Conservation (phyloP, 2,888 invertebrate species). For the Drosophila cognata region DNA sequence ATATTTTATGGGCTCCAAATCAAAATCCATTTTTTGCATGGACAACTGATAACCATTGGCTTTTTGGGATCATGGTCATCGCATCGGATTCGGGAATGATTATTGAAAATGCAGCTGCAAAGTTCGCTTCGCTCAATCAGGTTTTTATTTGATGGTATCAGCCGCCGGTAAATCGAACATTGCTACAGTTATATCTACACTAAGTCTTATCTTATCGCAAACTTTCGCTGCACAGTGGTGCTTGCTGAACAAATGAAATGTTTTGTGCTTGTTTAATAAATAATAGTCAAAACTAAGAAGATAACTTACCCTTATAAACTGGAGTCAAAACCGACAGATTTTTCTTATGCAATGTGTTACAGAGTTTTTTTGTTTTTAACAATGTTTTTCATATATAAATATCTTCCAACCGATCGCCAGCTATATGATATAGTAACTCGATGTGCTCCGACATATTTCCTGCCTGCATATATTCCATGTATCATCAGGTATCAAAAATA, state of each 20-base stretch:
- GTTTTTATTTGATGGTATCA: constrained; percentile 35
- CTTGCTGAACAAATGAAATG: constrained; percentile 1
- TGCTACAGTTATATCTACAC: constrained; percentile 44
- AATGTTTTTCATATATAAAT: neutral
- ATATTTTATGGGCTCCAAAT: neutral
- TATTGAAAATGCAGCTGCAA: constrained; percentile 48
- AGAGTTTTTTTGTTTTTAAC: neutral
- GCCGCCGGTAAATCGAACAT: constrained; percentile 54
- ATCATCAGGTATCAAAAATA: too few species aligned
- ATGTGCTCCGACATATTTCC: neutral
- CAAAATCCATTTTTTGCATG: neutral
- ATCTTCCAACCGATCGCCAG: neutral
- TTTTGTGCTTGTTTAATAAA: neutral
- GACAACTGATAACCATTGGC: constrained; percentile 15
- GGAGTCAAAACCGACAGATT: neutral
- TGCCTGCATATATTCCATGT: neutral
- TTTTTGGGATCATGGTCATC: neutral
- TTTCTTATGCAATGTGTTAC: neutral
- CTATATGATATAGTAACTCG: neutral
- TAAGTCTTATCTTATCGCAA: constrained; percentile 60
- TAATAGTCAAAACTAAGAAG: neutral
- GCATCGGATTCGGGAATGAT: neutral
- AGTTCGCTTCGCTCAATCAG: constrained; percentile 12
- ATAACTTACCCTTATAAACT: neutral
- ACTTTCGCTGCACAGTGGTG: constrained; percentile 55